Conservation (phyloP, 1,140 invertebrate species). For the Hermetia illucens region DNA sequence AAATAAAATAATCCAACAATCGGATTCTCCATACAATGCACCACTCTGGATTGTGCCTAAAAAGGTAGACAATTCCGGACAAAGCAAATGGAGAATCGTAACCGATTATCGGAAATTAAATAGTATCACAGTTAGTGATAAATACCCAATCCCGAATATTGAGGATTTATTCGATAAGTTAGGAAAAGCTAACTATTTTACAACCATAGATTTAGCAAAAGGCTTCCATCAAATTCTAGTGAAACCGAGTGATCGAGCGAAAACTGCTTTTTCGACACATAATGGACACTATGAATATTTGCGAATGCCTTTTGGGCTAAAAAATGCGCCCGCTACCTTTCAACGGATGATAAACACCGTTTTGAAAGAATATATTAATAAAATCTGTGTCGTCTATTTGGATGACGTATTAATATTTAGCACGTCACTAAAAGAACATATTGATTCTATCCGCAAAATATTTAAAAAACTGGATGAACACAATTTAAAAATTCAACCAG, state of each 20-base stretch:
- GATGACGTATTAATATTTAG: conserved; percentile 31
- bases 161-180: conserved; percentile 32
- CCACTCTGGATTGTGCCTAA: conserved; percentile 19
- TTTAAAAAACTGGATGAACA: conserved; percentile 11
- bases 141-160: too few relatives aligned
- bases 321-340: conserved; percentile 21
- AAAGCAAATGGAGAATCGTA: conserved; percentile 21
- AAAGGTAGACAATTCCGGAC: conserved; percentile 15
- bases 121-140: too few relatives aligned
- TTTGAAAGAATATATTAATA: conserved; percentile 19
- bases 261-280: conserved; percentile 32
- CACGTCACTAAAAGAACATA: conserved; percentile 20
- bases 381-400: conserved; percentile 25
- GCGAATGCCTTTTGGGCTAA: conserved; percentile 29
- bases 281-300: conserved; percentile 22
- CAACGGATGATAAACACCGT: conserved; percentile 22
- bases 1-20: conserved; percentile 11
- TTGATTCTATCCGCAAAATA: conserved; percentile 14
- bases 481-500: conserved; percentile 8
- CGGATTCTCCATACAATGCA: conserved; percentile 3
- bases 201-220: conserved; percentile 32
- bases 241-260: conserved; percentile 19
- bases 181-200: conserved; percentile 31
- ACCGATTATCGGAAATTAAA: conserved; percentile 27
- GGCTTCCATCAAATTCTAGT: conserved; percentile 37